Conservation (phyloP, 1,140 invertebrate genomes). For the Caenorhabditis latens region DNA sequence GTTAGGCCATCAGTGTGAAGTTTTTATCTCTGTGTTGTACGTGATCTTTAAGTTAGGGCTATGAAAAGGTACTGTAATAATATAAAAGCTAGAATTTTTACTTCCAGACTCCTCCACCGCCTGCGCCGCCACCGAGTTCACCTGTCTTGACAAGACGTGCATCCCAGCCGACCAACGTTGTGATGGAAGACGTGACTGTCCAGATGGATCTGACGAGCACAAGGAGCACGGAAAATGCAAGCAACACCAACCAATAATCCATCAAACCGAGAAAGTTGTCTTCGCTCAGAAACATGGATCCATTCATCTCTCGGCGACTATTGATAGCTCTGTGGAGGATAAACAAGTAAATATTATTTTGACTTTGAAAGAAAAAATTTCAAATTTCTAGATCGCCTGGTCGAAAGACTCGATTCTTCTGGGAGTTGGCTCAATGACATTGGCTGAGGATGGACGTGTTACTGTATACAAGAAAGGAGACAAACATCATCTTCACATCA, state of each 20-base stretch:
- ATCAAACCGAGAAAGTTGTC: constrained; percentile 57
- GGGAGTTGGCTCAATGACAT: constrained; percentile 56
- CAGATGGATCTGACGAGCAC: constrained; percentile 86
- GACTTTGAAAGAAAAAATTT: not conserved
- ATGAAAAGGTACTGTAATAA: too few species aligned
- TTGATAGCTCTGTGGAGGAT: constrained; percentile 60
- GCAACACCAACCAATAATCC: constrained; percentile 63
- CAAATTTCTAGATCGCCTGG: constrained; percentile 63
- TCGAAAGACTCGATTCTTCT: constrained; percentile 56
- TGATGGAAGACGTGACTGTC: constrained; percentile 85
- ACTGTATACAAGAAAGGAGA: constrained; percentile 60
- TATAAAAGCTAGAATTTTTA: too few species aligned
- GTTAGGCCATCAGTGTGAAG: too few species aligned
- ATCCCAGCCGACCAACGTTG: constrained; percentile 79
- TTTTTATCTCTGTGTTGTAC: too few species aligned
- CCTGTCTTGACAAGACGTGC: constrained; percentile 55
- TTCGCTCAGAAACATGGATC: constrained; percentile 60
- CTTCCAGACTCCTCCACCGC: constrained; percentile 43
- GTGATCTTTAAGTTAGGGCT: too few species aligned
- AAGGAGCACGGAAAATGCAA: constrained; percentile 70
- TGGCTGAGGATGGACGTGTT: constrained; percentile 55
- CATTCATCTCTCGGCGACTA: constrained; percentile 61
- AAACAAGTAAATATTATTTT: constrained; percentile 41
- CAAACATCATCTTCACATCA: constrained; percentile 62
- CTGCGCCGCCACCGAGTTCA: constrained; percentile 40